A percentile compares a stretch with the other conserved stretches of the same genome.
phyloP scores from a whole-genome alignment of 2,797 vertebrate genomes.

The Gastrophryne carolinensis region DNA sequence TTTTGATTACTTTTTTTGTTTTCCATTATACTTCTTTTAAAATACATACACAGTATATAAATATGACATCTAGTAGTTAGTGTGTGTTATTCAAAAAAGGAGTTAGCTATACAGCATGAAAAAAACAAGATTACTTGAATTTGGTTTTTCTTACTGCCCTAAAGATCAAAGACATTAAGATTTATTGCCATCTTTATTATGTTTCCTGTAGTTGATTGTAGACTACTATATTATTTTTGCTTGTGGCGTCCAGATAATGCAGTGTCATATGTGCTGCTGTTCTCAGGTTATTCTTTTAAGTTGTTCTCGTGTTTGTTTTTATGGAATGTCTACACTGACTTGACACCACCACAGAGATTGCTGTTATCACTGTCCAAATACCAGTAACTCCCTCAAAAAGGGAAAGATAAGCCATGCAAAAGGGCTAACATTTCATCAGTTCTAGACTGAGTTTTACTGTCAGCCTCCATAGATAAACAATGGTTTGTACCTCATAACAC shows the following conservation, averaged over 20 bases:
- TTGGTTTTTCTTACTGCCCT: neutral
- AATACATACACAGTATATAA: no score
- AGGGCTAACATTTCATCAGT: constrained; percentile 70
- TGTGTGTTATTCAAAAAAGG: no score
- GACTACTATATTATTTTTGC: constrained; percentile 47
- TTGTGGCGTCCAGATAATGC: constrained; percentile 37
- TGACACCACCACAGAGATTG: constrained; percentile 67
- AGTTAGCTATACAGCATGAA: constrained; percentile 13
- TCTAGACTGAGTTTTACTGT: constrained; percentile 70
- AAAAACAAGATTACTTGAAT: constrained; percentile 37
- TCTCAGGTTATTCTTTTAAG: constrained; percentile 41
- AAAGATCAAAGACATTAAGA: constrained; percentile 27
- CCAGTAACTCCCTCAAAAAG: constrained; percentile 74
- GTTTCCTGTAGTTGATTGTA: neutral
- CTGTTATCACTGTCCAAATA: constrained; percentile 76
- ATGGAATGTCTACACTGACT: constrained; percentile 73
- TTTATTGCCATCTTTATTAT: constrained; percentile 14
- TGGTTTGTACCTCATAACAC: constrained; percentile 65
- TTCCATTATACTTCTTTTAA: no score
- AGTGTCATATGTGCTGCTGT: constrained; percentile 38
- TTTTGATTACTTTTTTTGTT: no score
- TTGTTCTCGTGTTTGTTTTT: constrained; percentile 65
- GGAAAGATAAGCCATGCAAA: constrained; percentile 66
- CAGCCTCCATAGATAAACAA: constrained; percentile 70
- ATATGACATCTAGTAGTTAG: no score